phyloP scores from a whole-genome alignment of 2,797 vertebrate genomes.

The Buphagus erythrorhynchus region DNA sequence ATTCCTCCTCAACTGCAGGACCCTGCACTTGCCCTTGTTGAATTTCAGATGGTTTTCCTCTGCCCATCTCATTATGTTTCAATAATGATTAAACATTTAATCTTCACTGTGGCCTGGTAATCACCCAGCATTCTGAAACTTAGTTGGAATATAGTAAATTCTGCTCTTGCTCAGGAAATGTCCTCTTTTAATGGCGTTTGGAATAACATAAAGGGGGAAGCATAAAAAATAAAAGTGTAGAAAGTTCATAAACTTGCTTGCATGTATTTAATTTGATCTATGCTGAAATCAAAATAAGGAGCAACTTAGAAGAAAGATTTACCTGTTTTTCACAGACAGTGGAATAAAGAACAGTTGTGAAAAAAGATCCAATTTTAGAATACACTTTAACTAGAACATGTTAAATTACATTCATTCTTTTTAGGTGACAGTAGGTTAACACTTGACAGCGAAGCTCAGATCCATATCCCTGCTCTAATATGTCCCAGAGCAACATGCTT shows the following conservation, averaged over 20 bases:
- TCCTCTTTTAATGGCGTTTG: background rate
- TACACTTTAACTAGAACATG: background rate
- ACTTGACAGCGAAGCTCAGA: background rate
- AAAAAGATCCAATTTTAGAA: background rate
- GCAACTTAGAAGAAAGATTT: background rate
- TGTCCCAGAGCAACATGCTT: background rate
- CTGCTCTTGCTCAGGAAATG: background rate
- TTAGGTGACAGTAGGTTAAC: background rate
- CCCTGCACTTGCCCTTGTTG: no score
- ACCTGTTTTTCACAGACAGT: background rate
- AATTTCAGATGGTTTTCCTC: background rate
- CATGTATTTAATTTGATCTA: background rate
- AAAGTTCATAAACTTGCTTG: background rate
- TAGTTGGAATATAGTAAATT: background rate
- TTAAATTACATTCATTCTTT: constrained; percentile 19
- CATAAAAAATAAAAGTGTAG: background rate
- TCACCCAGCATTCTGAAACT: background rate
- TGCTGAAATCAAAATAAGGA: background rate
- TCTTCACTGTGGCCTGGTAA: background rate
- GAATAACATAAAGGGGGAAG: background rate
- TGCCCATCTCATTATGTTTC: background rate
- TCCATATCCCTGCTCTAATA: background rate
- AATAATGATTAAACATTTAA: background rate
- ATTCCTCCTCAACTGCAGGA: background rate
- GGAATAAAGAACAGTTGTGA: background rate